These are phyloP conservation scores for Chymomyza caudatula DNA, from an alignment of 2,888 invertebrate genomes.

Conservation along the genomic window DNA sequence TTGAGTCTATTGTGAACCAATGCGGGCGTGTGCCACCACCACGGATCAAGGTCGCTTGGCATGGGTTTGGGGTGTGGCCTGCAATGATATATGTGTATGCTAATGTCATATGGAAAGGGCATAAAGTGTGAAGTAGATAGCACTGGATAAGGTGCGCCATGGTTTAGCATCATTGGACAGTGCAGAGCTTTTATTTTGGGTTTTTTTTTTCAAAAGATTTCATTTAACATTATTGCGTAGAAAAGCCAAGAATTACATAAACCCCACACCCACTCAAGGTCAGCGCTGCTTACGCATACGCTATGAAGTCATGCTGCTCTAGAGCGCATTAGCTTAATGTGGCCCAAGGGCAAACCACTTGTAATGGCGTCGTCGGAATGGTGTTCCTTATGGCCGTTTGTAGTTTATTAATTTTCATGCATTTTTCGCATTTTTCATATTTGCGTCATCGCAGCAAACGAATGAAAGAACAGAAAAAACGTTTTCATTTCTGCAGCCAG, in stretches of 20 bases:
- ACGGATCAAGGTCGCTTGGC: constrained; percentile 8
- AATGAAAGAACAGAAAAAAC: constrained; percentile 3
- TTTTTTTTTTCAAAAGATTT: neutral
- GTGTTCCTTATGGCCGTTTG: constrained; percentile 7
- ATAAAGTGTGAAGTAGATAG: neutral
- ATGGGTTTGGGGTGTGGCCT: constrained; percentile 29
- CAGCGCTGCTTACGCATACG: neutral
- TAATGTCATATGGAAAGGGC: neutral
- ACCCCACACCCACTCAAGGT: neutral
- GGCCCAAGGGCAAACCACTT: neutral
- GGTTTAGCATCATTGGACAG: neutral
- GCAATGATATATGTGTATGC: constrained; percentile 14
- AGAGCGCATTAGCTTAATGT: neutral
- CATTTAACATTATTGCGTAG: neutral
- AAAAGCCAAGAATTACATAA: neutral
- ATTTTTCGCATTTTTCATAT: constrained; percentile 36
- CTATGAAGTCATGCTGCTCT: neutral
- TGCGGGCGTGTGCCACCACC: constrained; percentile 37
- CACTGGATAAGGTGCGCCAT: neutral
- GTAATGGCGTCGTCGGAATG: neutral
- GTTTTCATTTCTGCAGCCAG: constrained; percentile 36
- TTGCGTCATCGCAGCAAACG: constrained; percentile 10
- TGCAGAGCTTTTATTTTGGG: neutral
- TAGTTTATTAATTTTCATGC: constrained; percentile 29
- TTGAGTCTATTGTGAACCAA: constrained; percentile 42